These are phyloP conservation scores for Axea sp. DNA, from an alignment of 2,888 invertebrate species.

Conservation along the genomic window DNA sequence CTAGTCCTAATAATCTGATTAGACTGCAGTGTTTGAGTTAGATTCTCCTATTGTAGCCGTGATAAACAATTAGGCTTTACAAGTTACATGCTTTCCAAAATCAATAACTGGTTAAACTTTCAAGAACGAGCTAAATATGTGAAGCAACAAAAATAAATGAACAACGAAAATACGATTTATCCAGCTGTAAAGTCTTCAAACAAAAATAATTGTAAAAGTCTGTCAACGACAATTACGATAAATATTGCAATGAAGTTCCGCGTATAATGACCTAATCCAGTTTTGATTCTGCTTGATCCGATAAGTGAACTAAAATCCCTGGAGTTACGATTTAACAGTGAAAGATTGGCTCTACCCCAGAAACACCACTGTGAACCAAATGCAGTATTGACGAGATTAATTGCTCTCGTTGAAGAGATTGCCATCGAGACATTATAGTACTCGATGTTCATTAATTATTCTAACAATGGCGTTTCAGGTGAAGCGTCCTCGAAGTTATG, in stretches of 20 bases:
- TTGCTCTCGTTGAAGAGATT: slow-evolving; percentile 60
- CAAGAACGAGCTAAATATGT: too few species aligned
- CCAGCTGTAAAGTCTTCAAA: too few species aligned
- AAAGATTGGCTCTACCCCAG: slow-evolving; percentile 44
- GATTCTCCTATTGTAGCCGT: too few species aligned
- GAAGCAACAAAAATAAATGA: too few species aligned
- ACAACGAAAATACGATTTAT: too few species aligned
- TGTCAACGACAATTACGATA: neutral
- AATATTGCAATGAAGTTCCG: slow-evolving; percentile 19
- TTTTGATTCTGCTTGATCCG: slow-evolving; percentile 46
- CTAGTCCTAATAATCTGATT: too few species aligned
- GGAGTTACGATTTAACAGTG: slow-evolving; percentile 40
- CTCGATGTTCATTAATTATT: slow-evolving; percentile 62
- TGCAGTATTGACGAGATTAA: slow-evolving; percentile 61
- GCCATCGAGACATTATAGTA: slow-evolving; percentile 60
- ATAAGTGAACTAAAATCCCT: slow-evolving; percentile 47
- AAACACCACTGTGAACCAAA: slow-evolving; percentile 45
- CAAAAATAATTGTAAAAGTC: slow-evolving; percentile 9
- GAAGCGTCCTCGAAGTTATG: slow-evolving; percentile 54
- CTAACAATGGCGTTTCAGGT: slow-evolving; percentile 56
- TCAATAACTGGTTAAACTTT: neutral
- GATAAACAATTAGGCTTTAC: too few species aligned
- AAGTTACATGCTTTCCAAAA: too few species aligned
- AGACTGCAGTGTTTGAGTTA: too few species aligned
- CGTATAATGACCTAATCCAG: slow-evolving; percentile 40